phyloP scores from a whole-genome alignment of 2,797 vertebrate genomes.

The Tokudaia muenninki region DNA sequence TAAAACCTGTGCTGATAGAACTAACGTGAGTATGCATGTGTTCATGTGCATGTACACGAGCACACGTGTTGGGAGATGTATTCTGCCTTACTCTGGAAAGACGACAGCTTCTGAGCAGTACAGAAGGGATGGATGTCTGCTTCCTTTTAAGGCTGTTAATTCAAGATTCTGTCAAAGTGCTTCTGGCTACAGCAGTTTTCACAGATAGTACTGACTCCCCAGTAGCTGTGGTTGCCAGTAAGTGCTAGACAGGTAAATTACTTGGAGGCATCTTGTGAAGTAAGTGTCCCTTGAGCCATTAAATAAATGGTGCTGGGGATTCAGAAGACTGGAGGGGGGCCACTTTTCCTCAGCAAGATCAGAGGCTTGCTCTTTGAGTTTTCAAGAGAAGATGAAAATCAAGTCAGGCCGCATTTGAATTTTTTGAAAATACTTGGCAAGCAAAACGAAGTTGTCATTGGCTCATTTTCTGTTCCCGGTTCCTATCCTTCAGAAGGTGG shows the following conservation, averaged over 20 bases:
- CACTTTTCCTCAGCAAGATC: not conserved
- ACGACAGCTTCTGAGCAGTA: not conserved
- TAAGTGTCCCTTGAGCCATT: not conserved
- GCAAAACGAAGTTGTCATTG: not conserved
- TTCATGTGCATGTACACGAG: rapidly evolving
- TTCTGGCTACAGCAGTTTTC: not conserved
- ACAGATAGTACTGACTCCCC: not conserved
- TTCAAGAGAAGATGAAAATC: conserved; percentile 44
- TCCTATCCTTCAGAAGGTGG: not conserved
- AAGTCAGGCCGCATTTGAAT: not conserved
- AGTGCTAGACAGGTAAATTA: not conserved
- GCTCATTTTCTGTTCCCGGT: not conserved
- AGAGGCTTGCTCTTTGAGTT: not conserved
- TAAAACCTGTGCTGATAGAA: conserved; percentile 41
- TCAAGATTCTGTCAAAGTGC: not conserved
- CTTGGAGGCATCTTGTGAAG: not conserved
- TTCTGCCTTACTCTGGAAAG: not conserved
- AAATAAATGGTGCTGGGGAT: not conserved
- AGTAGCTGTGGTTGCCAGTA: not conserved
- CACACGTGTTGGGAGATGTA: not conserved
- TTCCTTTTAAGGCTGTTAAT: not conserved
- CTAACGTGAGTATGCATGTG: not conserved
- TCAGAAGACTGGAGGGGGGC: not conserved
- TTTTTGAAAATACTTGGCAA: not conserved
- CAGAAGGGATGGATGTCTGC: not conserved